Evolutionary conservation across 2,113 vertebrate genomes (phyloP).

Genomic region (Gopherus evgoodei): DNA sequence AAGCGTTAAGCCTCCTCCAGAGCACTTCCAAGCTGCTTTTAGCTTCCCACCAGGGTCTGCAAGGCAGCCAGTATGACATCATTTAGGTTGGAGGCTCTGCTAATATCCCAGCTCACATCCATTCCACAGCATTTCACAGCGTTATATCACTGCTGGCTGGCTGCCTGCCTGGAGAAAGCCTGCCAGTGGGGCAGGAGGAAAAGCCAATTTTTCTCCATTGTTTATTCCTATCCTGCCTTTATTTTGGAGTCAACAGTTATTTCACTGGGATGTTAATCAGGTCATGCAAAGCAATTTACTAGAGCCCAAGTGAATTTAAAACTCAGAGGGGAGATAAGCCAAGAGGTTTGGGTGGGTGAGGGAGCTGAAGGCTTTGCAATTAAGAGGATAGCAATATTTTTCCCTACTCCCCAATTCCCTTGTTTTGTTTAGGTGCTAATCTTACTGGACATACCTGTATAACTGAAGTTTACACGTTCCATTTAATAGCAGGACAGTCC

Average conservation of each 20-base stretch:
- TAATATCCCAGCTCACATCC: slow-evolving; percentile 33
- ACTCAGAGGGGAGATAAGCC: slow-evolving; percentile 20
- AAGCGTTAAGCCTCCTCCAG: background rate
- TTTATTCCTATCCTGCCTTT: slow-evolving; percentile 68
- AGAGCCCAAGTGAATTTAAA: slow-evolving; percentile 10
- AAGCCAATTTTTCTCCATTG: slow-evolving; percentile 54
- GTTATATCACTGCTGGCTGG: slow-evolving; percentile 69
- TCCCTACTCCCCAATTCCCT: background rate
- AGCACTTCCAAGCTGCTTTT: background rate
- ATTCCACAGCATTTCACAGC: background rate
- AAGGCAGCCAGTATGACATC: slow-evolving; percentile 59
- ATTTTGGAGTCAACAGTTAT: slow-evolving; percentile 70
- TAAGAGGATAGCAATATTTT: background rate
- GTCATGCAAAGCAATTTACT: background rate
- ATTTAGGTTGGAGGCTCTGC: slow-evolving; percentile 55
- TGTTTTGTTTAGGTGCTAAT: background rate
- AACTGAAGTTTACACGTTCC: background rate
- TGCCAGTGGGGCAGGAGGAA: slow-evolving; percentile 42
- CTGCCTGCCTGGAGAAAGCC: slow-evolving; percentile 56
- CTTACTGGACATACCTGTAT: background rate
- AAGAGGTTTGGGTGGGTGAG: slow-evolving; percentile 10
- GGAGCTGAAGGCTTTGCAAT: background rate
- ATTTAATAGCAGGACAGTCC: background rate
- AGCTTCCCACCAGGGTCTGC: slow-evolving; percentile 19
- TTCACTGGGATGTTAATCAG: slow-evolving; percentile 58